Percentiles rank a stretch among this genome's conserved stretches.
Conservation (phyloP, 2,888 invertebrate genomes). For the Cerceris rybyensis region DNA sequence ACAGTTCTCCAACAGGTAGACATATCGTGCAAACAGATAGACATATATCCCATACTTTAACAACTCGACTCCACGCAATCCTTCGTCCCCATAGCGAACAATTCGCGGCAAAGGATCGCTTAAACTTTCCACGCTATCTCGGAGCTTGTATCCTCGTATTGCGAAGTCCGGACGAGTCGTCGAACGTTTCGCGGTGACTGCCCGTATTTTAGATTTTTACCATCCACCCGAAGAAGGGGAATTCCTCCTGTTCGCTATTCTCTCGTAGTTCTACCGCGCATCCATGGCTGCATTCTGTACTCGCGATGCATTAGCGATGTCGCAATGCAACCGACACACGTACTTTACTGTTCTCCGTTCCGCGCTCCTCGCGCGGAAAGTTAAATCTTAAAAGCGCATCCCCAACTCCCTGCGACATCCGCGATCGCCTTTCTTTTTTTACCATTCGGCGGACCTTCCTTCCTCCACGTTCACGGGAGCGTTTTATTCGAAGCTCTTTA, state of each 20-base stretch:
- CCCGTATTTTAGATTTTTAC: background rate
- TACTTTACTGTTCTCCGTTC: constrained; percentile 15
- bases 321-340: constrained; percentile 46
- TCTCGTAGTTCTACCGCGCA: constrained; percentile 55
- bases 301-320: constrained; percentile 66
- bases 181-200: background rate
- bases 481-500: constrained; percentile 51
- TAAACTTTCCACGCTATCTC: too few species aligned
- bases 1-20: too few species aligned
- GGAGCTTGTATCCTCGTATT: too few species aligned
- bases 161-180: too few species aligned
- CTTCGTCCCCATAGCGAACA: too few species aligned
- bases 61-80: too few species aligned
- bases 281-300: constrained; percentile 57
- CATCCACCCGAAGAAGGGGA: background rate
- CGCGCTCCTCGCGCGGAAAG: constrained; percentile 30
- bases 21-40: too few species aligned
- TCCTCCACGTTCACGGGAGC: background rate
- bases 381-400: constrained; percentile 49
- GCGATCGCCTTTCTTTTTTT: background rate
- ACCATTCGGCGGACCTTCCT: background rate
- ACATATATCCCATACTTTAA: too few species aligned
- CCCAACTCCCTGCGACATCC: constrained; percentile 34
- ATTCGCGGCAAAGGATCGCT: too few species aligned
- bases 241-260: constrained; percentile 36